phyloP scores from a whole-genome alignment of 2,888 invertebrate species.

The Hoplodrina blanda region DNA sequence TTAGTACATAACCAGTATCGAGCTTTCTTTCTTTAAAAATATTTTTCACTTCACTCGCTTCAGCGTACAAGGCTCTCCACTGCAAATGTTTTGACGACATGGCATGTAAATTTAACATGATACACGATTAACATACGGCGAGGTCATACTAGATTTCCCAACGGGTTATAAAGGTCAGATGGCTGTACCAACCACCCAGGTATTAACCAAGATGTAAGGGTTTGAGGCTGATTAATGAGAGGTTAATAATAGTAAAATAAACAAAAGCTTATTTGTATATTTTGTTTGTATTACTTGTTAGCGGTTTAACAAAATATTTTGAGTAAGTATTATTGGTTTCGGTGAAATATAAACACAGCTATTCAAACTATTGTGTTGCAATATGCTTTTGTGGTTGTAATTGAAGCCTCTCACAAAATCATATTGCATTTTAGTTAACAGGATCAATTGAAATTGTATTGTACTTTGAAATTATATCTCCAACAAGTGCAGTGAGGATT shows the following conservation, averaged over 20 bases:
- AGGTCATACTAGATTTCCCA: constrained; percentile 42
- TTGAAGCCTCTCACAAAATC: neutral
- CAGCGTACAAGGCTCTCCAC: constrained; percentile 4
- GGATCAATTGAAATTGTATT: too few species aligned
- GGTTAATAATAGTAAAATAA: neutral
- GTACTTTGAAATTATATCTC: too few species aligned
- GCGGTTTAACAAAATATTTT: neutral
- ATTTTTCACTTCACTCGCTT: constrained; percentile 14
- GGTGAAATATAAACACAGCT: neutral
- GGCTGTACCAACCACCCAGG: constrained; percentile 4
- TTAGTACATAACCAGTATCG: too few species aligned
- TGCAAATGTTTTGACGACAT: constrained; percentile 41
- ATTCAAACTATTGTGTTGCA: neutral
- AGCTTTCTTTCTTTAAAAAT: neutral
- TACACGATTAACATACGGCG: constrained; percentile 22
- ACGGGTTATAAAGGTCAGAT: constrained; percentile 41
- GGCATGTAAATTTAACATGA: constrained; percentile 50
- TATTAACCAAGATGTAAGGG: constrained; percentile 28
- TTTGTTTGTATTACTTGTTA: neutral
- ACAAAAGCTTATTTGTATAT: neutral
- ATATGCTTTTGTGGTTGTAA: too few species aligned
- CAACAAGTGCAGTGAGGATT: too few species aligned
- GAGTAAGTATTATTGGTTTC: neutral
- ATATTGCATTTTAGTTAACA: neutral
- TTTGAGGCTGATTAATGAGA: constrained; percentile 9